Percentiles rank a stretch among this genome's conserved stretches.
These are phyloP conservation scores for Felis chaus DNA, from an alignment of 2,113 vertebrate genomes.

Conservation along the genomic window DNA sequence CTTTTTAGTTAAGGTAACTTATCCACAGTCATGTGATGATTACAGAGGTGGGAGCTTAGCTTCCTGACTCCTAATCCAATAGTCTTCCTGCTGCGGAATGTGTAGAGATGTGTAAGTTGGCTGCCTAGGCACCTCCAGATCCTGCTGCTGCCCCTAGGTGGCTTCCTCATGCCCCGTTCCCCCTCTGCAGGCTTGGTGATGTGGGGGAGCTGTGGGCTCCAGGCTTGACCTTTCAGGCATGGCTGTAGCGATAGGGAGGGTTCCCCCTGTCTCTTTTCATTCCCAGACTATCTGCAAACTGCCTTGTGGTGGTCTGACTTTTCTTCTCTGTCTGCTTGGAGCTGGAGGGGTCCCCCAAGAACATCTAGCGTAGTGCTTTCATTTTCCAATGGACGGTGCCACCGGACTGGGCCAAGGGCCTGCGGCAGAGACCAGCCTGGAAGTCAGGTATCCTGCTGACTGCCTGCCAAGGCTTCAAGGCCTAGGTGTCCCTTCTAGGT, in stretches of 20 bases:
- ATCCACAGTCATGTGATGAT: background rate
- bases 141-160: background rate
- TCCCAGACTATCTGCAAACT: background rate
- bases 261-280: background rate
- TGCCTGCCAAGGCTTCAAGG: background rate
- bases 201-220: background rate
- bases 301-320: background rate
- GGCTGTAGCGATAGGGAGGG: accelerated
- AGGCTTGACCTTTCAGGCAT: background rate
- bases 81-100: background rate
- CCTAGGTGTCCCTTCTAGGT: background rate
- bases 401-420: background rate
- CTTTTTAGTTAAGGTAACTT: background rate
- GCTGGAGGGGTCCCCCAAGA: background rate
- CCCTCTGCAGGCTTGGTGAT: background rate
- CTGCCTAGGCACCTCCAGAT: background rate
- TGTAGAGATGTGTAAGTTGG: background rate
- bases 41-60: background rate
- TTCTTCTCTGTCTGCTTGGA: background rate
- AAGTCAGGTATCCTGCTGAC: background rate
- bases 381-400: background rate
- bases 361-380: background rate
- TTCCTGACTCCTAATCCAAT: background rate
- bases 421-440: too few species aligned
- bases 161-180: background rate